Evolutionary conservation across 2,797 vertebrate species (phyloP).

Genomic region (Gallinago stenura): DNA sequence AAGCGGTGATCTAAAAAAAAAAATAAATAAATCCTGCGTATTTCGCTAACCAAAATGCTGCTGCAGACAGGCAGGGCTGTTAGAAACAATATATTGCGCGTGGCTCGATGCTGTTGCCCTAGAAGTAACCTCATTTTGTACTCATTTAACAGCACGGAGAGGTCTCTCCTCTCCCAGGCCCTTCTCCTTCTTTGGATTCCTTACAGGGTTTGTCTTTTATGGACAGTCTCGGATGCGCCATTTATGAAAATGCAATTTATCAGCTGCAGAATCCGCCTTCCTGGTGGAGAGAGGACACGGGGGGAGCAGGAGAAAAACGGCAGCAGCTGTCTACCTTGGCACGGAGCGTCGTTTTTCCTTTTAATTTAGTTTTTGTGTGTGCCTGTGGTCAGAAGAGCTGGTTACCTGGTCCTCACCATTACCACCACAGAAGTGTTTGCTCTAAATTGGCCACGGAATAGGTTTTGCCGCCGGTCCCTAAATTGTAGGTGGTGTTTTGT

Average conservation of each 20-base stretch:
- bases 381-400: neutral
- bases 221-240: neutral
- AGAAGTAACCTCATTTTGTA: neutral
- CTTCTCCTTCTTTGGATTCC: neutral
- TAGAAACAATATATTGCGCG: accelerated
- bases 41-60: neutral
- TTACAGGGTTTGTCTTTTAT: neutral
- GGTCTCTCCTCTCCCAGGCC: neutral
- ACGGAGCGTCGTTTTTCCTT: neutral
- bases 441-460: neutral
- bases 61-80: neutral
- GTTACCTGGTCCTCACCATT: neutral
- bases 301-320: neutral
- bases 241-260: neutral
- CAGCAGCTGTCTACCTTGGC: neutral
- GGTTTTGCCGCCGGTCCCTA: neutral
- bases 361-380: neutral
- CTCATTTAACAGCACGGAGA: neutral
- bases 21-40: neutral
- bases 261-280: neutral
- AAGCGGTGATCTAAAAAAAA: neutral
- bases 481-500: neutral
- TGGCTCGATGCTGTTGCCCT: neutral
- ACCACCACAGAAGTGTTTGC: neutral
- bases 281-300: neutral